A percentile compares a stretch with the other conserved stretches of the same genome.
Conservation (phyloP, 2,113 vertebrate species). For the Origma solitaria region DNA sequence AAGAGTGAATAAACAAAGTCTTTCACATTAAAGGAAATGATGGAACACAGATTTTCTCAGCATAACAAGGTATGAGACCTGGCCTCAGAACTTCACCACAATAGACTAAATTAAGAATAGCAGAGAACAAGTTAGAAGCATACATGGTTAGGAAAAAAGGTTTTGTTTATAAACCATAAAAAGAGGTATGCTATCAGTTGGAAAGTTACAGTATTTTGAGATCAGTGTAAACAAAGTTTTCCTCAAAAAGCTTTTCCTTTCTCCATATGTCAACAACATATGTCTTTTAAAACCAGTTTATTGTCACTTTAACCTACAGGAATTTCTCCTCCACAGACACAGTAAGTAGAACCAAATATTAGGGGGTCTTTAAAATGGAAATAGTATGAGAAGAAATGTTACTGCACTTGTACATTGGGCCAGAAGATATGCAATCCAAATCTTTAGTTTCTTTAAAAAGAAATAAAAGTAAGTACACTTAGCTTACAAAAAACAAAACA, state of each 20-base stretch:
- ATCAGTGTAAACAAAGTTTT: slow-evolving; percentile 29
- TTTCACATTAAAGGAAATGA: slow-evolving; percentile 37
- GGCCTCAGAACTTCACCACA: slow-evolving; percentile 9
- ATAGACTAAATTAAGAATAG: slow-evolving; percentile 46
- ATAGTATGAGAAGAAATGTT: background rate
- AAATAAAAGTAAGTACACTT: background rate
- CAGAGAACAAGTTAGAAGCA: slow-evolving; percentile 42
- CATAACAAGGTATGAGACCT: slow-evolving; percentile 26
- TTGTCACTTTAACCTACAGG: slow-evolving; percentile 10
- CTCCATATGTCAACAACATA: background rate
- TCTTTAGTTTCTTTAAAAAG: background rate
- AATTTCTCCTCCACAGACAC: background rate
- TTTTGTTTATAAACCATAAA: slow-evolving; percentile 34
- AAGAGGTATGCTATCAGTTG: slow-evolving; percentile 21
- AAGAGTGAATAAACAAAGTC: slow-evolving; percentile 46
- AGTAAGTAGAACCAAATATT: background rate
- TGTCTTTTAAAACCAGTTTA: slow-evolving; percentile 17
- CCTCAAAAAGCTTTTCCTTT: background rate
- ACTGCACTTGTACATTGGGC: background rate
- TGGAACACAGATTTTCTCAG: slow-evolving; percentile 22
- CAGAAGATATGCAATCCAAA: background rate
- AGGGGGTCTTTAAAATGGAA: background rate
- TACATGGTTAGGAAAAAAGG: slow-evolving; percentile 20
- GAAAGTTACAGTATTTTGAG: background rate
- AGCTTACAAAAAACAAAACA: background rate